Evolutionary conservation across 2,888 invertebrate species (phyloP).

Genomic region (Apotomis capreana): DNA sequence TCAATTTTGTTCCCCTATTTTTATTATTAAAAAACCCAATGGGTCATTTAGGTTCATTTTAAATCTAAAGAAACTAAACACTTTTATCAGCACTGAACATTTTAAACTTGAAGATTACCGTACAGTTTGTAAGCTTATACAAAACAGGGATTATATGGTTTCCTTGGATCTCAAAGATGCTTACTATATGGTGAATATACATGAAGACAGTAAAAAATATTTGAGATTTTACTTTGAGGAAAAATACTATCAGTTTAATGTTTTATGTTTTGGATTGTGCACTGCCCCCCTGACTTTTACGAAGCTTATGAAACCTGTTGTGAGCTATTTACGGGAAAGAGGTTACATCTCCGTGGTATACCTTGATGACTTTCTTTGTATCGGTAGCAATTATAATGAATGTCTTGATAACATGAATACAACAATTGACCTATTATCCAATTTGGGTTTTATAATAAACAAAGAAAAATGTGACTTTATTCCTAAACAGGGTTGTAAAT

Average conservation of each 20-base stretch:
- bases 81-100: not conserved
- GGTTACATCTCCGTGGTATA: no score
- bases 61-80: constrained; percentile 2
- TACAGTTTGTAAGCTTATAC: not conserved
- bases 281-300: not conserved
- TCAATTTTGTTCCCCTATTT: no score
- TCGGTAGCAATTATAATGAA: no score
- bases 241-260: constrained; percentile 1
- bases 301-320: not conserved
- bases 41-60: no score
- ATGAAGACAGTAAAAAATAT: constrained; percentile 1
- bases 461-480: no score
- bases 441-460: no score
- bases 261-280: not conserved
- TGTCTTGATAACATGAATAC: no score
- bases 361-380: no score
- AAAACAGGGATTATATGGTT: not conserved
- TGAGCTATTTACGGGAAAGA: not conserved
- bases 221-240: not conserved
- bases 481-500: no score
- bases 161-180: constrained; percentile 3
- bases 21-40: no score
- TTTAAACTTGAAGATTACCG: constrained; percentile 1
- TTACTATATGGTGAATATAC: not conserved
- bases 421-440: no score